Base-by-base conservation (phyloP, 2,797 vertebrate genomes). In the Arnoldichthys spilopterus region DNA sequence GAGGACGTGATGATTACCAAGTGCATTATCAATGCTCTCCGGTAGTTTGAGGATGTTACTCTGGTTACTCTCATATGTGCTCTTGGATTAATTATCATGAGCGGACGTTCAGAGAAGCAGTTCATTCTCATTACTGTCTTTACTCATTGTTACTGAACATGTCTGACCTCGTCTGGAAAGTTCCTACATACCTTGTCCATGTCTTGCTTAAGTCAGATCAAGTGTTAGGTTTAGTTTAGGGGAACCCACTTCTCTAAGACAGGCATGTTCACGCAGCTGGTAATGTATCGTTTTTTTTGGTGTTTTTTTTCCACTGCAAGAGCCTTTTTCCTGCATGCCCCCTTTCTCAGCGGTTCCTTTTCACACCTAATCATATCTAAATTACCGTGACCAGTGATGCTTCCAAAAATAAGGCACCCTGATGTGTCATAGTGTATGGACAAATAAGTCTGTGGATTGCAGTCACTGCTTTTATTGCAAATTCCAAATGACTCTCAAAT, bases 401-500 rank as follows among this genome's bases (percentile, higher is more conserved):
- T 49, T 68, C 66, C 43, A 47, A 68, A 68, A 49, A 68, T 68
- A 49, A 68, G 43, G 45, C 26, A 18, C 43, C n/a, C 64, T 47
- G n/a, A 1, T 28, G 24, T 26, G 56, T 59, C n/a, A 45, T 11
- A 22, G 18, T 49, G 43, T 30, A 28, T 43, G 18, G 40, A 68
- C 18, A 68, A 45, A 34, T 20, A 54, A 76, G 34, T 32, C 26
- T 54, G 32, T 51, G 47, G 37, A 45, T 53, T 32, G 37, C 11
- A 9, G 16, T 28, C 56, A 9, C 34, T 37, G 64, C 40, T 49
- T 67, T 54, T 58, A 67, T 51, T 62, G 72, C 40, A 45, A 72
- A 67, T 54, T 63, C 49, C 30, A 61, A 69, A 47, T 77, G 69
- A 68, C 70, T 74, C 26, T 4, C 24, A 62, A 78, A 67, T 34